Evolutionary conservation across 2,888 invertebrate species (phyloP).

Genomic region (Unio delphinus): DNA sequence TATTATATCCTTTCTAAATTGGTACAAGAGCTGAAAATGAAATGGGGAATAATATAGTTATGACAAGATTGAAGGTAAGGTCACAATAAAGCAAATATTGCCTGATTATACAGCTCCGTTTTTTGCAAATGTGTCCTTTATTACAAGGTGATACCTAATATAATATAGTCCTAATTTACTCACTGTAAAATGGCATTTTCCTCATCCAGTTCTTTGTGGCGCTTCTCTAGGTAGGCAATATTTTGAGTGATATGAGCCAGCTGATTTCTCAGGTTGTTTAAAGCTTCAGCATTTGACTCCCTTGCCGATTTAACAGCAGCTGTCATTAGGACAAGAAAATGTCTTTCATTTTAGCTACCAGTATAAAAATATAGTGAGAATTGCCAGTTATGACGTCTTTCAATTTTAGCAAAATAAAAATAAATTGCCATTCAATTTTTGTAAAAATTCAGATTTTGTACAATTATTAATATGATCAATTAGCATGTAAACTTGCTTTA

Average conservation of each 20-base stretch:
- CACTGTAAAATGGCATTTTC: conserved; percentile 67
- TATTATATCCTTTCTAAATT: too few relatives aligned
- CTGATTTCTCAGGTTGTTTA: conserved; percentile 56
- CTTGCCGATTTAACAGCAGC: conserved; percentile 68
- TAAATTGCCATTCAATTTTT: too few relatives aligned
- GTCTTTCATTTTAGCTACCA: neutral
- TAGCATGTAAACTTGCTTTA: too few relatives aligned
- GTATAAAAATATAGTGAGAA: neutral
- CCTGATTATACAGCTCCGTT: too few relatives aligned
- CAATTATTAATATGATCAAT: too few relatives aligned
- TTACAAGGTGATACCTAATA: too few relatives aligned
- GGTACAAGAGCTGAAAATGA: too few relatives aligned
- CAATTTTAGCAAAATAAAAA: neutral
- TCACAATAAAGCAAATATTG: too few relatives aligned
- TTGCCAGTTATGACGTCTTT: neutral
- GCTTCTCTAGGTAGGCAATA: conserved; percentile 54
- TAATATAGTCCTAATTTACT: conserved; percentile 21
- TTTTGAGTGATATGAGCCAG: conserved; percentile 59
- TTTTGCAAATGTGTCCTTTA: too few relatives aligned
- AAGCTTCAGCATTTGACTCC: conserved; percentile 64
- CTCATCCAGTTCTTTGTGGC: conserved; percentile 59
- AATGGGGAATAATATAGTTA: too few relatives aligned
- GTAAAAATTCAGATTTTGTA: too few relatives aligned
- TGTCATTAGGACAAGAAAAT: conserved; percentile 26
- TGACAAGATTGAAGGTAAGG: too few relatives aligned